phyloP scores from a whole-genome alignment of 2,888 invertebrate species.

The Abrostola triplasia region DNA sequence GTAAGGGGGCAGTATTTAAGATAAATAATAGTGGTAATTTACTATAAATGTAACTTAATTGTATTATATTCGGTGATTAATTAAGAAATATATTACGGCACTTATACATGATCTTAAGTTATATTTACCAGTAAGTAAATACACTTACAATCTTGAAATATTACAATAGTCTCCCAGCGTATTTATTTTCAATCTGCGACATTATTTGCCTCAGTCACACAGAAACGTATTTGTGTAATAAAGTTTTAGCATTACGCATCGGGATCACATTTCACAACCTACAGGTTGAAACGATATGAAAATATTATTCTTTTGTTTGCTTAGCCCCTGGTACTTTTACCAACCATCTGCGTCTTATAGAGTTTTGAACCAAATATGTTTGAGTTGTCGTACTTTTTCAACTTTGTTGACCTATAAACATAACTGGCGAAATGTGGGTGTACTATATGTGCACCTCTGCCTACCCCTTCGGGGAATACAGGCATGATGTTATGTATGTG shows the following conservation, averaged over 20 bases:
- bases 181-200: constrained; percentile 25
- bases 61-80: too few relatives aligned
- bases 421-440: too few relatives aligned
- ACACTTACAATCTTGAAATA: constrained; percentile 6
- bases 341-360: constrained; percentile 12
- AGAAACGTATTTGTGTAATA: constrained; percentile 12
- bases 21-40: too few relatives aligned
- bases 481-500: too few relatives aligned
- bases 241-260: constrained; percentile 7
- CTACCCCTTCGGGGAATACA: too few relatives aligned
- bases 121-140: background rate
- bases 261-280: constrained; percentile 8
- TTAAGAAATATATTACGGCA: too few relatives aligned
- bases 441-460: too few relatives aligned
- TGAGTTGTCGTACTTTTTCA: constrained; percentile 18
- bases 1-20: too few relatives aligned
- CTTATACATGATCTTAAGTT: too few relatives aligned
- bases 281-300: constrained; percentile 29
- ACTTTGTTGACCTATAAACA: too few relatives aligned
- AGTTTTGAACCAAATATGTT: constrained; percentile 41
- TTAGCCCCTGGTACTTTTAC: constrained; percentile 18
- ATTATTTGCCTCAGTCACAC: constrained; percentile 11
- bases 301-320: constrained; percentile 42
- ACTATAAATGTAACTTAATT: too few relatives aligned
- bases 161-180: background rate